These are phyloP conservation scores for Molanna angustata DNA, from an alignment of 2,888 invertebrate genomes.

Conservation along the genomic window DNA sequence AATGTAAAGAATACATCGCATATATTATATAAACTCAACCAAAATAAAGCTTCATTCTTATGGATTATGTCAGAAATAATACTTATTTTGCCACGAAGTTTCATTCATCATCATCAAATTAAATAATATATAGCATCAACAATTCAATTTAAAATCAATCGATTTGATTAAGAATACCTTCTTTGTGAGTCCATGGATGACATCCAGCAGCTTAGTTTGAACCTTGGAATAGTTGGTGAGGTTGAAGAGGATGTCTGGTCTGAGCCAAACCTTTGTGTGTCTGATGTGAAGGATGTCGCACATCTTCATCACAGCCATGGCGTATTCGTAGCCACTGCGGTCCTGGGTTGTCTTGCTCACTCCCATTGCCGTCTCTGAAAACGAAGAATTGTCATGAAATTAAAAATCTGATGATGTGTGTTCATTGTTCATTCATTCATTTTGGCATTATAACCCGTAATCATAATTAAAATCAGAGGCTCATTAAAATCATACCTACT, in stretches of 20 bases:
- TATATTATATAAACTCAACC: too few relatives aligned
- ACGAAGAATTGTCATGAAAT: background rate
- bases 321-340: conserved; percentile 79
- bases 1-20: too few relatives aligned
- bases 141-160: too few relatives aligned
- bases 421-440: background rate
- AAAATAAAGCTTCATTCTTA: too few relatives aligned
- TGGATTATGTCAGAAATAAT: too few relatives aligned
- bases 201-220: conserved; percentile 69
- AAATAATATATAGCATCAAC: too few relatives aligned
- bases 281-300: conserved; percentile 81
- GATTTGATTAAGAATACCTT: too few relatives aligned
- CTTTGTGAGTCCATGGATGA: conserved; percentile 78
- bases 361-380: conserved; percentile 82
- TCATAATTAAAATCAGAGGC: too few relatives aligned
- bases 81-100: too few relatives aligned
- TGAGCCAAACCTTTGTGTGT: conserved; percentile 75
- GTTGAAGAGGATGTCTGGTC: conserved; percentile 75
- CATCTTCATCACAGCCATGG: conserved; percentile 88
- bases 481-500: too few relatives aligned
- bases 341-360: conserved; percentile 80
- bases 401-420: background rate
- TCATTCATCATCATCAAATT: too few relatives aligned
- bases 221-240: conserved; percentile 71
- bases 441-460: background rate